Evolutionary conservation across 2,113 vertebrate species (phyloP), one percentile per base, ranked within the genome.

Genomic region (Tauraco erythrolophus): DNA sequence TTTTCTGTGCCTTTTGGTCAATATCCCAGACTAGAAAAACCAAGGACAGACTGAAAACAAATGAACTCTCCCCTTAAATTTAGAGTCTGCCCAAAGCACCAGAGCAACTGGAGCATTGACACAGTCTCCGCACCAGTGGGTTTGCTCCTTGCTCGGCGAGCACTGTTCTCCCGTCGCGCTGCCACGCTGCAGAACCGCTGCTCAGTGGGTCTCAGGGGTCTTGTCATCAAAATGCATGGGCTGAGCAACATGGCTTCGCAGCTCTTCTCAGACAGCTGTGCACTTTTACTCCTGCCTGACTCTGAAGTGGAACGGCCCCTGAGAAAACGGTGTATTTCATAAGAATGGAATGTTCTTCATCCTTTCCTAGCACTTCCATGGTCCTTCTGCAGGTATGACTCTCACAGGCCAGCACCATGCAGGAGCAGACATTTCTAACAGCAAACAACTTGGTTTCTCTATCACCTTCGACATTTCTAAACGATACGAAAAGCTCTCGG

Each of bases 171-270:
- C 50, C 3, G 4, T 25, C 12, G 3, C 13, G 2, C 51, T 33
- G 58, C 57, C 0, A 2, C 28, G 5, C 70, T 57, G 74, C 71
- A 51, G 85, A 83, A 50, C 37, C 0, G 0, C 50, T 28, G 85
- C 14, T 12, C 43, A 11, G 39, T 0, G 0, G 3, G 1, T 77
- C n/a, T 51, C 0, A 0, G 11, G 53, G 58, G 58, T 21, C 30
- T 39, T 31, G 46, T 41, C 72, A 50, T 78, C 91, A 65, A 57
- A 84, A 57, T 14, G 14, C 65, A 68, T 0, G 0, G 82, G n/a
- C 75, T 84, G 71, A 94, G 57, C 72, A 84, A 28, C 7, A 0
- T 2, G 33, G 48, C 1, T 57, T n/a, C 4, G 3, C 80, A 88
- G 70, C 39, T 81, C 53, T 45, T 53, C 65, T 79, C 65, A 72